Evolutionary conservation across 2,797 vertebrate genomes (phyloP).

Genomic region (Syngnathus rostellatus): DNA sequence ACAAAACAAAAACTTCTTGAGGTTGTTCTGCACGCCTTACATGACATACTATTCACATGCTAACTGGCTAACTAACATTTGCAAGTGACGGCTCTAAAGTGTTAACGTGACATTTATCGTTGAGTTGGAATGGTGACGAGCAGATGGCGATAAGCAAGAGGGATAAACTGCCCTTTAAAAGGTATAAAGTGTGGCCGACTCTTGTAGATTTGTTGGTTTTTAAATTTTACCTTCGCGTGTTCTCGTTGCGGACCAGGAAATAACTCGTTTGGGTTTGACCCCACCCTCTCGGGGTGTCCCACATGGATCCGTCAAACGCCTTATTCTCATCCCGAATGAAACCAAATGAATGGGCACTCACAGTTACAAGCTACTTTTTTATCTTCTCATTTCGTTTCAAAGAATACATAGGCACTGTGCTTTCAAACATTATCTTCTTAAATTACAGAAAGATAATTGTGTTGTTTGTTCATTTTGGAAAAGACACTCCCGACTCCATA

Average conservation of each 20-base stretch:
- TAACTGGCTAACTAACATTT: conserved; percentile 24
- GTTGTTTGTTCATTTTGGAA: no score
- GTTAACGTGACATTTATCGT: background rate
- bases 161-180: background rate
- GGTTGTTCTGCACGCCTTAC: background rate
- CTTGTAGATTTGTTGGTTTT: conserved; percentile 9
- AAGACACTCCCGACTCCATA: no score
- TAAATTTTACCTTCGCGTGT: conserved; percentile 64
- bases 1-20: background rate
- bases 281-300: conserved; percentile 31
- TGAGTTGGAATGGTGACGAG: background rate
- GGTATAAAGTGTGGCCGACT: background rate
- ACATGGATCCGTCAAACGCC: background rate
- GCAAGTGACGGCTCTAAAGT: conserved; percentile 13
- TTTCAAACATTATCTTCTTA: no score
- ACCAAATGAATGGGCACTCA: background rate
- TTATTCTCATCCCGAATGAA: background rate
- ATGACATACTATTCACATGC: background rate
- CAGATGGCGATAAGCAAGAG: rapidly evolving
- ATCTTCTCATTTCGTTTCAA: no score
- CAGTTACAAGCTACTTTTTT: no score
- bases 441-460: no score
- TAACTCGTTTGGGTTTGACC: conserved; percentile 42
- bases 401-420: no score
- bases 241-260: conserved; percentile 69